Evolutionary conservation across 2,888 invertebrate species (phyloP).

Genomic region (Chrysotoxum bicinctum): DNA sequence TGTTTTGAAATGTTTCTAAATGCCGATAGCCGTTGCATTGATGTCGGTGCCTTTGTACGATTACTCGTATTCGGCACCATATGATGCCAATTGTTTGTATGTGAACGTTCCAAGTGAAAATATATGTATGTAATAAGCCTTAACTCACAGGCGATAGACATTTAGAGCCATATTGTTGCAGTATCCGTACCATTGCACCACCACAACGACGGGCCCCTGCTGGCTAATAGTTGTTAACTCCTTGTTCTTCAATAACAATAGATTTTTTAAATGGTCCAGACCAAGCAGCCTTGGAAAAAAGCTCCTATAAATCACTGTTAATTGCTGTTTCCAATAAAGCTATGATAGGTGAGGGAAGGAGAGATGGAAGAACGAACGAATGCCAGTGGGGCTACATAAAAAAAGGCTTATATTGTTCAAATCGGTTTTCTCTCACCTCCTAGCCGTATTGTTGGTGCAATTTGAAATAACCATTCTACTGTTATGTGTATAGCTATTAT

Average conservation of each 20-base stretch:
- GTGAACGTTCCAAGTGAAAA: slow-evolving; percentile 4
- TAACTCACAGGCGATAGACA: slow-evolving; percentile 9
- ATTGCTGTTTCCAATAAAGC: slow-evolving; percentile 30
- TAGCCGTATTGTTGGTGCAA: background rate
- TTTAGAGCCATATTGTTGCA: background rate
- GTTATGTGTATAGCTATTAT: background rate
- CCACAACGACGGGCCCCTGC: background rate
- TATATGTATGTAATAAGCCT: background rate
- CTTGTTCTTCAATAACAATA: slow-evolving; percentile 42
- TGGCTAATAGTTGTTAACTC: slow-evolving; percentile 20
- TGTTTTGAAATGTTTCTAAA: background rate
- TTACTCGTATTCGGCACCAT: slow-evolving; percentile 30
- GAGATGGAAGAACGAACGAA: background rate
- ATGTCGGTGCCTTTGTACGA: slow-evolving; percentile 3
- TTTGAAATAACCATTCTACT: slow-evolving; percentile 1
- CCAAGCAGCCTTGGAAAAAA: slow-evolving; percentile 16
- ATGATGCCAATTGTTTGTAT: slow-evolving; percentile 5
- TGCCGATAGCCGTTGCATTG: slow-evolving; percentile 3
- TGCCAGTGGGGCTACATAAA: background rate
- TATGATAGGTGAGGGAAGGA: background rate
- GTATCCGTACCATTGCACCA: background rate
- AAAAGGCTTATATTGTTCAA: slow-evolving; percentile 22
- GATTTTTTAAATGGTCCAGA: slow-evolving; percentile 26
- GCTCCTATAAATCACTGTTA: slow-evolving; percentile 31
- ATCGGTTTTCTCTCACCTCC: slow-evolving; percentile 27